phyloP scores from a whole-genome alignment of 2,113 vertebrate genomes.

The Corydoras sp. region DNA sequence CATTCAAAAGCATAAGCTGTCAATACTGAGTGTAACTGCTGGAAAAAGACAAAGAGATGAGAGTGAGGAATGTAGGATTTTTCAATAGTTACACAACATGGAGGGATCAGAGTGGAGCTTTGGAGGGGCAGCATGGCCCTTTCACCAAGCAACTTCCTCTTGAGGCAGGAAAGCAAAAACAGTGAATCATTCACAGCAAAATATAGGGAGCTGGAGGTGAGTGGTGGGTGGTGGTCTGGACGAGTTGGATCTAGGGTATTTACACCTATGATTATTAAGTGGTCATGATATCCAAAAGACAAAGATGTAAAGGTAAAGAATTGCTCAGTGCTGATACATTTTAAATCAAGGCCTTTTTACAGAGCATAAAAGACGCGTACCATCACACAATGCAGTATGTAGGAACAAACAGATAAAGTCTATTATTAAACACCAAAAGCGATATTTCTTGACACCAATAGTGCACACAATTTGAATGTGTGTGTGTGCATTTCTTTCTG shows the following conservation, averaged over 20 bases:
- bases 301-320: slow-evolving; percentile 40
- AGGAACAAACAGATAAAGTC: slow-evolving; percentile 51
- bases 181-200: slow-evolving; percentile 67
- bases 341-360: slow-evolving; percentile 42
- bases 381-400: slow-evolving; percentile 39
- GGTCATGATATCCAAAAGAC: slow-evolving; percentile 36
- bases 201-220: slow-evolving; percentile 48
- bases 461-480: background rate
- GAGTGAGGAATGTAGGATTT: slow-evolving; percentile 63
- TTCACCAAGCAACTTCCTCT: slow-evolving; percentile 57
- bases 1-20: slow-evolving; percentile 76
- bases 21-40: slow-evolving; percentile 70
- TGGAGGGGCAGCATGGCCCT: slow-evolving; percentile 52
- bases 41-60: slow-evolving; percentile 52
- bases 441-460: slow-evolving; percentile 56
- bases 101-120: slow-evolving; percentile 68
- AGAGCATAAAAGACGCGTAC: slow-evolving; percentile 28
- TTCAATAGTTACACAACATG: slow-evolving; percentile 72
- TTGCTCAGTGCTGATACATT: slow-evolving; percentile 53
- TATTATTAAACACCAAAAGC: slow-evolving; percentile 45
- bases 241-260: slow-evolving; percentile 31
- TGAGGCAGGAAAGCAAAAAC: slow-evolving; percentile 53
- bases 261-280: slow-evolving; percentile 38
- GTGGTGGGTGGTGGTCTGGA: slow-evolving; percentile 51
- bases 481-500: background rate